phyloP scores from a whole-genome alignment of 2,888 invertebrate species.

The Agrypnus murinus region DNA sequence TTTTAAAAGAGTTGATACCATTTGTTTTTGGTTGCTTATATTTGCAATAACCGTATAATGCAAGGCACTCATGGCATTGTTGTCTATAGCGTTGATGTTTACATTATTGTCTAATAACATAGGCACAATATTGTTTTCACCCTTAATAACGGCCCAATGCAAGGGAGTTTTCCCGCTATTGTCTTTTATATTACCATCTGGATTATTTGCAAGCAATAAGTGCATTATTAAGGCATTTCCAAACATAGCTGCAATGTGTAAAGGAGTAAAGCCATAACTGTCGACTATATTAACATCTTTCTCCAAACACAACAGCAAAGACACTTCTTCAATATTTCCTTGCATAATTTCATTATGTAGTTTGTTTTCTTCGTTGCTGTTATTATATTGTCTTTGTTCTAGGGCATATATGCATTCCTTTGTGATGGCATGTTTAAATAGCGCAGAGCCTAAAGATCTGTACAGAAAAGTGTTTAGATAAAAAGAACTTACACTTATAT shows the following conservation, averaged over 20 bases:
- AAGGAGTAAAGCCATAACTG: background rate
- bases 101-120: background rate
- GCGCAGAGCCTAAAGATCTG: conserved; percentile 1
- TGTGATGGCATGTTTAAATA: conserved; percentile 6
- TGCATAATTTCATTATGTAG: background rate
- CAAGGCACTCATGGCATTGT: conserved; percentile 13
- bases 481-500: conserved; percentile 2
- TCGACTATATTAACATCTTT: background rate
- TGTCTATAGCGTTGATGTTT: background rate
- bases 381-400: conserved; percentile 2
- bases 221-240: background rate
- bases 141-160: conserved; percentile 18
- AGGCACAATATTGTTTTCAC: background rate
- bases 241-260: conserved; percentile 2
- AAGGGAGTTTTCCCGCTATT: conserved; percentile 10
- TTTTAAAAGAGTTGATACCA: background rate
- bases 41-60: conserved; percentile 7
- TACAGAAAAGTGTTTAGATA: conserved; percentile 4
- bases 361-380: background rate
- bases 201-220: background rate
- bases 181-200: background rate
- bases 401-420: background rate
- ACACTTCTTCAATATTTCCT: background rate
- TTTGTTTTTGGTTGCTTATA: background rate
- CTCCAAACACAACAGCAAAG: background rate